phyloP scores from a whole-genome alignment of 2,888 invertebrate species.

The Drosophila borborema region DNA sequence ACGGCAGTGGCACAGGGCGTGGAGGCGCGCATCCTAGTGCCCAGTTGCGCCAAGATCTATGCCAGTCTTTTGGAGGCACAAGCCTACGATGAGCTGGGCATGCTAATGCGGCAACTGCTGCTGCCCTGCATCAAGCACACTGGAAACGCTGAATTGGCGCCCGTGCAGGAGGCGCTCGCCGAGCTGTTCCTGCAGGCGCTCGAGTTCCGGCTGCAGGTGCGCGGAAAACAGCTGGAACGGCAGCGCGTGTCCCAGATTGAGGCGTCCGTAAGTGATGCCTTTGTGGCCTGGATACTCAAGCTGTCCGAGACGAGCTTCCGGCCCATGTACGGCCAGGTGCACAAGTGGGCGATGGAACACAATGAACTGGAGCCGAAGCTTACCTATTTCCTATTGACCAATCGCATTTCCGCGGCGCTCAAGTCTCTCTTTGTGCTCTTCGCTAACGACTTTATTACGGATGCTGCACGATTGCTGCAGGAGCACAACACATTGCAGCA shows the following conservation, averaged over 20 bases:
- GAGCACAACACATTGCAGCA: conserved; percentile 88
- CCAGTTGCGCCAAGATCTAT: conserved; percentile 89
- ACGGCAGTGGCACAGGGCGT: conserved; percentile 89
- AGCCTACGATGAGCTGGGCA: conserved; percentile 88
- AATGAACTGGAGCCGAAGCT: conserved; percentile 86
- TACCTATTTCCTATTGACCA: conserved; percentile 91
- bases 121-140: conserved; percentile 90
- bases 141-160: conserved; percentile 88
- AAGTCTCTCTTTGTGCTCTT: conserved; percentile 96
- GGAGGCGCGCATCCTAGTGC: conserved; percentile 91
- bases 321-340: conserved; percentile 94
- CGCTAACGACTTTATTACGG: conserved; percentile 93
- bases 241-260: conserved; percentile 88
- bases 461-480: conserved; percentile 91
- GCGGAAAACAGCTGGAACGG: conserved; percentile 77
- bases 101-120: conserved; percentile 90
- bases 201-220: conserved; percentile 88
- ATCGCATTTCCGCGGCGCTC: conserved; percentile 91
- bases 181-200: conserved; percentile 91
- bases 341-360: conserved; percentile 91
- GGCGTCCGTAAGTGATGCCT: conserved; percentile 90
- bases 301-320: conserved; percentile 95
- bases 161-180: conserved; percentile 89
- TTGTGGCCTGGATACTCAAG: conserved; percentile 93
- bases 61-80: conserved; percentile 87